Percentiles rank a stretch among this genome's conserved stretches.
phyloP scores from a whole-genome alignment of 2,888 invertebrate genomes.

The Bruchidius siliquastri region DNA sequence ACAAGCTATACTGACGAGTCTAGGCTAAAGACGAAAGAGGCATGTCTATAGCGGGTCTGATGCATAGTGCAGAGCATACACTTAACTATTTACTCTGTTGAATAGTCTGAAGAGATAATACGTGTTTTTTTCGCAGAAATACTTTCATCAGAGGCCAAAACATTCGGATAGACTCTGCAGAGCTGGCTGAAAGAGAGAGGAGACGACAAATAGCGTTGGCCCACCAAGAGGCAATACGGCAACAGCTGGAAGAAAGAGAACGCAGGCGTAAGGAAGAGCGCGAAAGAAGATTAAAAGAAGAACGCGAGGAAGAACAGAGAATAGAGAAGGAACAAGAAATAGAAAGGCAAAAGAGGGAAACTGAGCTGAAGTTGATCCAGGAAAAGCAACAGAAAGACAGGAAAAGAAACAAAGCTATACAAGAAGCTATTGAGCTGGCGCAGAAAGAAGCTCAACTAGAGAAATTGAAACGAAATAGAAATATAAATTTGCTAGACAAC shows the following conservation, averaged over 20 bases:
- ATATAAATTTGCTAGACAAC: conserved; percentile 10
- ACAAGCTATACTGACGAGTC: too few species aligned
- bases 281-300: conserved; percentile 69
- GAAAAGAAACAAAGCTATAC: conserved; percentile 69
- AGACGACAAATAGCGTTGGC: conserved; percentile 79
- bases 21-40: too few species aligned
- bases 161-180: conserved; percentile 72
- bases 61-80: too few species aligned
- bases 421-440: conserved; percentile 71
- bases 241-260: conserved; percentile 81
- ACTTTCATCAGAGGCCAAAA: conserved; percentile 83
- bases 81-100: too few species aligned
- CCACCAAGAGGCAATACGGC: conserved; percentile 79
- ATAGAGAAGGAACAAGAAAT: conserved; percentile 69
- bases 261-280: conserved; percentile 69
- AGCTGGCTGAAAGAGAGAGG: conserved; percentile 75
- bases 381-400: conserved; percentile 70
- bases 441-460: conserved; percentile 59
- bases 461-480: conserved; percentile 31
- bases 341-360: conserved; percentile 64
- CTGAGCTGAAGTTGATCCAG: conserved; percentile 61
- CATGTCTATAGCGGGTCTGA: too few species aligned
- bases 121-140: conserved; percentile 33
- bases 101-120: too few species aligned
- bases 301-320: conserved; percentile 74